Conservation (phyloP, 2,113 vertebrate species). For the Rhizomys pruinosus region DNA sequence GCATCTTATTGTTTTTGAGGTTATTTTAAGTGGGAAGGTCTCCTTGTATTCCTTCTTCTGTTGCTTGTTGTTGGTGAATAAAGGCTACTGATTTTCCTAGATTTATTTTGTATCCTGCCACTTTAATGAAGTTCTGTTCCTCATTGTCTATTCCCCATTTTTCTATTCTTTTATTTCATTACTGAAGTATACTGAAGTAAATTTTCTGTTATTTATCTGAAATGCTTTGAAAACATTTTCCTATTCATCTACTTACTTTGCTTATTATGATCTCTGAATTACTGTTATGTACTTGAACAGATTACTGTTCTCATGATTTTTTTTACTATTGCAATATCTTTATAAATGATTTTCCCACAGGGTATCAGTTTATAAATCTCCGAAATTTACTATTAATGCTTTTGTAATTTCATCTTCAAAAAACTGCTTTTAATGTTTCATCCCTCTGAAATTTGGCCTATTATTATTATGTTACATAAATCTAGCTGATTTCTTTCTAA, state of each 20-base stretch:
- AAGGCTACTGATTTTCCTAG: no score
- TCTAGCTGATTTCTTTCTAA: background rate
- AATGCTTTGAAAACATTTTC: background rate
- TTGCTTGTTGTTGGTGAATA: no score
- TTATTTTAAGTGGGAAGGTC: no score
- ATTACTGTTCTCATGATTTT: background rate
- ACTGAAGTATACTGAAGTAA: background rate
- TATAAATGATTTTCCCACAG: background rate
- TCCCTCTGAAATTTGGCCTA: background rate
- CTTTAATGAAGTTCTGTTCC: no score
- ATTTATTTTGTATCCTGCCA: no score
- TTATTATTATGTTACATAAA: background rate
- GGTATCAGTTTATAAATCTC: background rate
- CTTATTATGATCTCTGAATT: background rate
- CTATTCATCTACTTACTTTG: background rate
- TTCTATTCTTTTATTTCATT: background rate
- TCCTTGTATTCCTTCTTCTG: no score
- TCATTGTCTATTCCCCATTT: background rate
- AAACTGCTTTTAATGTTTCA: background rate
- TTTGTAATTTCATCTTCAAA: background rate
- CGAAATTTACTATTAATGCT: background rate
- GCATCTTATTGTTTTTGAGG: no score
- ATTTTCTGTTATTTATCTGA: background rate
- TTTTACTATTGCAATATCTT: conserved; percentile 4
- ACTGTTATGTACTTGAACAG: background rate